phyloP scores from a whole-genome alignment of 2,113 vertebrate species.

The Epinephelus fuscoguttatus region DNA sequence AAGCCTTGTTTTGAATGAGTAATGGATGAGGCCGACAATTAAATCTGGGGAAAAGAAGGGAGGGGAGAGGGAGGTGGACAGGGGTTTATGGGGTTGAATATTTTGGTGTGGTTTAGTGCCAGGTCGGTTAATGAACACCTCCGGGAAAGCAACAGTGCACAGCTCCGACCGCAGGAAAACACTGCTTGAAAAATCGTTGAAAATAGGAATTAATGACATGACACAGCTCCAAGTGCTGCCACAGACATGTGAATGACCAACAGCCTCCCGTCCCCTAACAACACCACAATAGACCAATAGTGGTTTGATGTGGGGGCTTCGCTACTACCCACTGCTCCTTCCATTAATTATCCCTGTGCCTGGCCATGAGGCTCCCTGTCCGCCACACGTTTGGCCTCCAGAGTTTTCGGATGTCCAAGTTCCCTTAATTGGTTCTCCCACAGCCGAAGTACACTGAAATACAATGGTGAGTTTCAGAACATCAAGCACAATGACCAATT shows the following conservation, averaged over 20 bases:
- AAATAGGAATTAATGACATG: slow-evolving; percentile 67
- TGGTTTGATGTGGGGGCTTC: slow-evolving; percentile 49
- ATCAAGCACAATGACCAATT: slow-evolving; percentile 77
- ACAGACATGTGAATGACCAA: slow-evolving; percentile 40
- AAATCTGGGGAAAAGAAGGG: slow-evolving; percentile 42
- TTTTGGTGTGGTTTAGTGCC: slow-evolving; percentile 53
- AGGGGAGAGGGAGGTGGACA: not conserved
- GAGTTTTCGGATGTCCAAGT: slow-evolving; percentile 61
- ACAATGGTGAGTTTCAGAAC: slow-evolving; percentile 58
- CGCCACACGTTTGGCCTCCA: slow-evolving; percentile 49
- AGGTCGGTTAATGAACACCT: slow-evolving; percentile 72
- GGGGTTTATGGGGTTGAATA: slow-evolving; percentile 45
- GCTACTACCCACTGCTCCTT: slow-evolving; percentile 34
- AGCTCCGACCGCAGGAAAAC: slow-evolving; percentile 14
- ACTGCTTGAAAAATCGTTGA: slow-evolving; percentile 22
- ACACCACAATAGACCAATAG: slow-evolving; percentile 27
- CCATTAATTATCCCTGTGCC: slow-evolving; percentile 68
- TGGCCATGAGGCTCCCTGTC: slow-evolving; percentile 34
- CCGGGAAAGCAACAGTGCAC: slow-evolving; percentile 35
- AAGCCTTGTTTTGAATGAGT: slow-evolving; percentile 70
- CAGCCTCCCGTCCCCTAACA: slow-evolving; percentile 33
- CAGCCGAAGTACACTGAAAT: slow-evolving; percentile 55
- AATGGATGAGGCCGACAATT: slow-evolving; percentile 68
- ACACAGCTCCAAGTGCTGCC: slow-evolving; percentile 37
- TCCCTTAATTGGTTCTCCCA: slow-evolving; percentile 77